A percentile compares a stretch with the other conserved stretches of the same genome.
phyloP scores from a whole-genome alignment of 2,888 invertebrate genomes.

The Stomorhina lunata region DNA sequence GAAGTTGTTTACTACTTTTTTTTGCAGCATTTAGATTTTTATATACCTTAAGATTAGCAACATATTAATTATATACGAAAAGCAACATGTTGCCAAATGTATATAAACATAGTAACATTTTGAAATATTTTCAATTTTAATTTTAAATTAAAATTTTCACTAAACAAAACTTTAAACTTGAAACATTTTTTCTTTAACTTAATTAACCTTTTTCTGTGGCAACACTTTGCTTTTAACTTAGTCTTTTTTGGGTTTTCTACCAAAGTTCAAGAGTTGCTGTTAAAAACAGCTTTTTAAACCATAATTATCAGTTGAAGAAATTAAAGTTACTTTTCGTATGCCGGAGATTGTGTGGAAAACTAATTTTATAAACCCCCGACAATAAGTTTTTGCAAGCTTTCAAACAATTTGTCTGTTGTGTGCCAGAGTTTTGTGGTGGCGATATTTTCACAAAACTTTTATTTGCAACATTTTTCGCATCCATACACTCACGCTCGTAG shows the following conservation, averaged over 20 bases:
- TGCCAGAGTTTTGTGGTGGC: conserved; percentile 24
- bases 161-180: too few species aligned
- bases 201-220: not conserved
- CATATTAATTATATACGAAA: too few species aligned
- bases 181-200: too few species aligned
- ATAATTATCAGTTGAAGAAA: conserved; percentile 22
- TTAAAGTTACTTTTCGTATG: conserved; percentile 7
- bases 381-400: conserved; percentile 13
- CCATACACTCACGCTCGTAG: not conserved
- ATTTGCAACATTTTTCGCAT: not conserved
- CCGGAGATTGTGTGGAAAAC: not conserved
- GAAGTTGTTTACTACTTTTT: too few species aligned
- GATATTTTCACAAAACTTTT: conserved; percentile 27
- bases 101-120: too few species aligned
- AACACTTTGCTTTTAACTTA: not conserved
- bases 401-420: conserved; percentile 41
- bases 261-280: not conserved
- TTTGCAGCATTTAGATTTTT: too few species aligned
- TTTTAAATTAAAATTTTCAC: too few species aligned
- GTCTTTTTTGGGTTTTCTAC: not conserved
- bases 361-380: conserved; percentile 18
- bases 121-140: too few species aligned
- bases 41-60: too few species aligned
- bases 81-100: too few species aligned
- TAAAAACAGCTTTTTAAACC: not conserved